phyloP scores from a whole-genome alignment of 2,888 invertebrate genomes.

The Rhingia rostrata region DNA sequence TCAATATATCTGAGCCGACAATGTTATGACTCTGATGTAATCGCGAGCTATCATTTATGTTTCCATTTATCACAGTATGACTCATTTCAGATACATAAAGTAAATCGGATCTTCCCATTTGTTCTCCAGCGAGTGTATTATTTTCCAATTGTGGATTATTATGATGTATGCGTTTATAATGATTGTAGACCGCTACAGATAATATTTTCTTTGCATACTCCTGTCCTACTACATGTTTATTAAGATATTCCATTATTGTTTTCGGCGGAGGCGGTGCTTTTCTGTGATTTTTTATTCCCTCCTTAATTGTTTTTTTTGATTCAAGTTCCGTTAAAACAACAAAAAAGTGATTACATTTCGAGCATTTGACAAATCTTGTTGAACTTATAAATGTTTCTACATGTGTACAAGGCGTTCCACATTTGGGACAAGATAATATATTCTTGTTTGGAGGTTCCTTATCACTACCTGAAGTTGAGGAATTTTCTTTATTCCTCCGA shows the following conservation, averaged over 20 bases:
- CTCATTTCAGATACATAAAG: conserved; percentile 93
- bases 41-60: conserved; percentile 78
- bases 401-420: conserved; percentile 98
- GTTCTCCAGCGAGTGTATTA: conserved; percentile 77
- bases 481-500: conserved; percentile 35
- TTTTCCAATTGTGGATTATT: conserved; percentile 87
- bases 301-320: conserved; percentile 93
- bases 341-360: conserved; percentile 99
- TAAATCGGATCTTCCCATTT: conserved; percentile 86
- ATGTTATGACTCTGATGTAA: conserved; percentile 75
- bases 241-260: conserved; percentile 98
- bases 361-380: conserved; percentile 98
- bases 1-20: conserved; percentile 91
- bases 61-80: conserved; percentile 84
- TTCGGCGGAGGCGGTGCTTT: conserved; percentile 97
- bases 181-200: conserved; percentile 99
- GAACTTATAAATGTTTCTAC: conserved; percentile 98
- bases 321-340: conserved; percentile 97
- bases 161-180: conserved; percentile 98
- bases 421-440: conserved; percentile 96
- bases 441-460: conserved; percentile 85
- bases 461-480: conserved; percentile 81
- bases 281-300: conserved; percentile 87
- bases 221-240: conserved; percentile 98
- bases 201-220: conserved; percentile 98